Conservation (phyloP, 2,888 invertebrate genomes). For the Noctua janthe region DNA sequence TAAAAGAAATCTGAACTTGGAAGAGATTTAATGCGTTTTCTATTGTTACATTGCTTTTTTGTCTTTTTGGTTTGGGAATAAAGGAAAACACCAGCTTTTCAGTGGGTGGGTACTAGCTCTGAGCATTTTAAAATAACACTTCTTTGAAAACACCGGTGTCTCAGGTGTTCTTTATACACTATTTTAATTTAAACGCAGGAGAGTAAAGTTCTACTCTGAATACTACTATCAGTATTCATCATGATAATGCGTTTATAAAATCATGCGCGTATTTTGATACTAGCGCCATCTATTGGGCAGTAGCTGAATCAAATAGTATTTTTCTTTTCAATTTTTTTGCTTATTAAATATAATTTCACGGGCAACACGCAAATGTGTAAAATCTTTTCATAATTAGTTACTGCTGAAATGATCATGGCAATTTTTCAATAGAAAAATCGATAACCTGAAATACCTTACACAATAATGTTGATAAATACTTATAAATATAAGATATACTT, state of each 20-base stretch:
- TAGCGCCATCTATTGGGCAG: slow-evolving; percentile 75
- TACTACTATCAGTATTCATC: background rate
- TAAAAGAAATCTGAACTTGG: slow-evolving; percentile 50
- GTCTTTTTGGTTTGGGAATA: slow-evolving; percentile 6
- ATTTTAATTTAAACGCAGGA: background rate
- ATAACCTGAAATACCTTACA: too few species aligned
- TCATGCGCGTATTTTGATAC: background rate
- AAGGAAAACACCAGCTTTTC: slow-evolving; percentile 30
- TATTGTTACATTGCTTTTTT: slow-evolving; percentile 37
- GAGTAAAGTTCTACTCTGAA: background rate
- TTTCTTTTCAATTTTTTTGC: background rate
- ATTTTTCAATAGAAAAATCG: background rate
- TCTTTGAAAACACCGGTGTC: background rate
- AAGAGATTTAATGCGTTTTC: slow-evolving; percentile 48
- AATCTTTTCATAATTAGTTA: background rate
- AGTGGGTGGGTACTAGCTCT: background rate
- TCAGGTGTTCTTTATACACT: background rate
- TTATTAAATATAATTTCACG: background rate
- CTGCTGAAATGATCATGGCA: background rate
- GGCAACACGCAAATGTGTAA: background rate
- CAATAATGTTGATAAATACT: background rate
- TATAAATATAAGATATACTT: background rate
- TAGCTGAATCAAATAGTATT: slow-evolving; percentile 58
- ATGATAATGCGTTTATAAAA: background rate
- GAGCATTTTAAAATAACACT: slow-evolving; percentile 1